Evolutionary conservation across 1,140 invertebrate genomes (phyloP), one percentile per base, ranked within the genome.

Genomic region (Tetragnatha versicolor): DNA sequence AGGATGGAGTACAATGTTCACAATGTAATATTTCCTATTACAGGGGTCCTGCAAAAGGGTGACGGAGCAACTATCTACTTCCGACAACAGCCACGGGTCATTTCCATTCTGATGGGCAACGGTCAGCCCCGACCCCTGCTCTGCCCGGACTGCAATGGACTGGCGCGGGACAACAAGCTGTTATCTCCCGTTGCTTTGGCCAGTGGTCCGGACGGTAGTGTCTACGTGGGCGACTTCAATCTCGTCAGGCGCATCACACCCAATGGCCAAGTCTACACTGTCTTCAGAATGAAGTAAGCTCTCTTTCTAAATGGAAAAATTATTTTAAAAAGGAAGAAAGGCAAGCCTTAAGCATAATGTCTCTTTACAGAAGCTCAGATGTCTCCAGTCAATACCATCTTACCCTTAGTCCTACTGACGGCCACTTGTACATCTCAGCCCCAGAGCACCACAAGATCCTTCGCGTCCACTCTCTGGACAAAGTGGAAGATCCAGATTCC

Each of bases 151-250:
- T 98, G 95, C 85, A 92, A 94, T 82, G 94, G 94, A 0, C 87
- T 91, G 39, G 94, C 94, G 0, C 87, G 89, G 0, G 93, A 93
- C 79, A 93, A 95, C 84, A 87, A 93, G 47, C 88, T 99, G 0
- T 87, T 98, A 20, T 94, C 95, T 0, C 96, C 96, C 0, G 94
- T 98, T 0, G 94, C 95, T 2, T 87, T 99, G 1, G 93, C 95
- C 0, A 91, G 94, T 5, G 93, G 94, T 4, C 90, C 94, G 0
- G 96, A 98, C 87, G 96, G 96, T n/a, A 93, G 93, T 7, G 90
- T 99, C 1, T 98, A 93, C 84, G 93, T 99, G 2, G 97, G 95
- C 1, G 97, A 98, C 86, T 98, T 97, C 83, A 98, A 98, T 88
- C 90, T 97, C 17, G 94, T 98, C 39, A 88, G 97, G 65, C 91